Evolutionary conservation across 2,797 vertebrate species (phyloP).

Genomic region (Phataginus tetradactyla): DNA sequence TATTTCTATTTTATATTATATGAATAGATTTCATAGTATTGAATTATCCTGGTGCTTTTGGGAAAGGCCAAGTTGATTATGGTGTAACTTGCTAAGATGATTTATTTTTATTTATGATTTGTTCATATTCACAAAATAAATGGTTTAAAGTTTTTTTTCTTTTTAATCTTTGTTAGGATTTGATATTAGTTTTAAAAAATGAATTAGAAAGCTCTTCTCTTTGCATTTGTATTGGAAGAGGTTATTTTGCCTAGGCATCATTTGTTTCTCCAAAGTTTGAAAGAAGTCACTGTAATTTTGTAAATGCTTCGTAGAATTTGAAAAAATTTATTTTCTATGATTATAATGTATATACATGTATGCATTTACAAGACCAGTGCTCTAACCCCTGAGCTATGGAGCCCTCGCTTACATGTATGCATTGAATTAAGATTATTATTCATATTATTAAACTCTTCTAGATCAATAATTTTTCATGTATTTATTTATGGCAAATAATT

Average conservation of each 20-base stretch:
- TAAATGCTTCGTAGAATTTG: slow-evolving; percentile 7
- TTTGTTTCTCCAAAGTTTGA: slow-evolving; percentile 11
- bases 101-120: background rate
- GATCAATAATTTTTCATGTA: background rate
- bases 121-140: slow-evolving; percentile 12
- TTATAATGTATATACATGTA: background rate
- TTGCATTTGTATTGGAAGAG: background rate
- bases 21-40: background rate
- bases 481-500: background rate
- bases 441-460: background rate
- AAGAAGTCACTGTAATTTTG: background rate
- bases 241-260: slow-evolving; percentile 8
- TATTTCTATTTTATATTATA: background rate
- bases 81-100: background rate
- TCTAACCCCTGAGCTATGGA: too few relatives aligned
- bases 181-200: background rate
- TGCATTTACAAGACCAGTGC: too few relatives aligned
- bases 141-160: background rate
- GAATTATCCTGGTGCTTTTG: background rate
- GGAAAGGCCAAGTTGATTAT: background rate
- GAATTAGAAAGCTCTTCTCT: background rate
- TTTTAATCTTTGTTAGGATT: background rate
- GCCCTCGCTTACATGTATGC: background rate
- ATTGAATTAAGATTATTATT: background rate
- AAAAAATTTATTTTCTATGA: background rate